Conservation (phyloP, 2,888 invertebrate species). For the Lordiphosa andalusiaca region DNA sequence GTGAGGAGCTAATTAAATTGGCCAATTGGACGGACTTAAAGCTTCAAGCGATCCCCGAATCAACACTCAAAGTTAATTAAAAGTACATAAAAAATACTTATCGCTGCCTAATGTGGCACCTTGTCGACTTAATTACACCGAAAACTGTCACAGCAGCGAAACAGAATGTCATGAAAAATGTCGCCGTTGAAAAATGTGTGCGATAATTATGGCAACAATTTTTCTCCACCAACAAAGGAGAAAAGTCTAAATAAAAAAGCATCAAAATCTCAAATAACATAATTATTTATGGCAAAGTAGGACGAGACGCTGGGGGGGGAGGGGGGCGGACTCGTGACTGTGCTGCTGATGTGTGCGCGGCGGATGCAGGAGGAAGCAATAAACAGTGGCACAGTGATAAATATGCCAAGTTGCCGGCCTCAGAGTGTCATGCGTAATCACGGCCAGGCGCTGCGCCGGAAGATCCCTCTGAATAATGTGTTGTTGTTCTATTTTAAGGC, state of each 20-base stretch:
- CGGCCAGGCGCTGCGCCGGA: constrained; percentile 32
- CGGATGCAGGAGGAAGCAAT: constrained; percentile 48
- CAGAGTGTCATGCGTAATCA: constrained; percentile 1
- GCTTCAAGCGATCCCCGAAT: constrained; percentile 32
- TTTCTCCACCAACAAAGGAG: constrained; percentile 20
- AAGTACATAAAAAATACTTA: constrained; percentile 66
- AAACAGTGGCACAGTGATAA: constrained; percentile 45
- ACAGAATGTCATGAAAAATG: constrained; percentile 59
- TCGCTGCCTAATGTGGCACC: constrained; percentile 39
- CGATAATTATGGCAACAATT: constrained; percentile 67
- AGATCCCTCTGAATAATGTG: constrained; percentile 58
- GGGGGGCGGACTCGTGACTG: background rate
- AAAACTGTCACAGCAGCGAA: constrained; percentile 42
- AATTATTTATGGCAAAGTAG: constrained; percentile 62
- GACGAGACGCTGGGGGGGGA: background rate
- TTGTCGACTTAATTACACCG: constrained; percentile 61
- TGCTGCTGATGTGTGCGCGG: constrained; percentile 12
- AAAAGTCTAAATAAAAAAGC: constrained; percentile 6
- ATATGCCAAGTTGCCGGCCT: constrained; percentile 23
- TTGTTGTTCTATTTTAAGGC: constrained; percentile 27
- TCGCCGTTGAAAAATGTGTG: constrained; percentile 38
- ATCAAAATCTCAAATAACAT: constrained; percentile 63
- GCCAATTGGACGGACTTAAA: constrained; percentile 62
- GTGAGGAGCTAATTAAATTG: constrained; percentile 58
- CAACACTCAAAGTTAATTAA: constrained; percentile 66